Base-by-base conservation (phyloP, 1,140 invertebrate species). In the Zophobas morio region DNA sequence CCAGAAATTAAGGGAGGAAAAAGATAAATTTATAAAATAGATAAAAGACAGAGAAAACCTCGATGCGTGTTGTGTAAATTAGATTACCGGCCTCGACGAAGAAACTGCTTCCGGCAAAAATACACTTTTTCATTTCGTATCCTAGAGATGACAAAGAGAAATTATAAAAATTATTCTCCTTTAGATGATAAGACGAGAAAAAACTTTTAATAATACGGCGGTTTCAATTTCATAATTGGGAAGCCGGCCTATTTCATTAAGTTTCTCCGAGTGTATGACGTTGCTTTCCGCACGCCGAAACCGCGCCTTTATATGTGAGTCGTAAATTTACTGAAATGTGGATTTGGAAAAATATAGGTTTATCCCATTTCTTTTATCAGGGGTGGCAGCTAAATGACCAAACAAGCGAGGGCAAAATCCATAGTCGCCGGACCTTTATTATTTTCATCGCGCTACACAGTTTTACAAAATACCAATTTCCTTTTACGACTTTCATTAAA, bases 261-360 rank as follows among this genome's bases (percentile, higher is more conserved):
- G 81, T 82, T 81, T 79, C 71, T 75, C 75, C 74, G 34, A 76
- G 81, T 74, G 75, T 79, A 79, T 76, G 74, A 72, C 75, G 75
- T 71, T 40, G 75, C 70, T 77, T 79, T 79, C 75, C 60, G 75
- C 75, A 63, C 75, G 71, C 56, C 51, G 56, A 70, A 73, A 74
- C 75, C 57, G 75, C 77, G 77, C 72, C 75, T 79, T 74, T 77
- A 78, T 80, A 80, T 74, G 70, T 73, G 75, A 74, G 77, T 80
- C 81, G 81, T 82, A 82, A 82, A 82, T 82, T 82, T 77, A 76
- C 77, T 80, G 77, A 82, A 81, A 79, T 82, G 81, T 82, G 81
- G 81, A 82, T 81, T 80, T 82, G 75, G 79, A 82, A 81, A 79
- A 81, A 79, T 82, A 81, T 82, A 82, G 79, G 78, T 82, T 82